phyloP scores from a whole-genome alignment of 2,797 vertebrate genomes.

The Melanotaenia boesemani region DNA sequence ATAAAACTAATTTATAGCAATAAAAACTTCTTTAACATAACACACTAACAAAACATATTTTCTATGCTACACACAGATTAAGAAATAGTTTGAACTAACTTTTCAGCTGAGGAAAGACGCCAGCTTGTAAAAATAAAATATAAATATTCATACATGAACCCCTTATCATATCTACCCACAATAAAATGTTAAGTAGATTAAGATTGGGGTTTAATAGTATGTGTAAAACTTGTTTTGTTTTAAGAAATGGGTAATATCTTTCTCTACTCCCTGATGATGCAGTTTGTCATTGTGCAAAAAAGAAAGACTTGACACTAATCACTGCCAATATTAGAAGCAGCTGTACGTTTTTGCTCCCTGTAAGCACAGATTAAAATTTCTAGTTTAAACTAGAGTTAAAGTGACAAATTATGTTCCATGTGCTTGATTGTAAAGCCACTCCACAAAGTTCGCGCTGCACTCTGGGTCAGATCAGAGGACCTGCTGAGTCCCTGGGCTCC shows the following conservation, averaged over 20 bases:
- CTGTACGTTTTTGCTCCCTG: neutral
- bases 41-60: neutral
- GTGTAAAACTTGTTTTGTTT: neutral
- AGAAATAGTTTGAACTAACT: neutral
- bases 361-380: neutral
- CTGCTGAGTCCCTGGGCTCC: slow-evolving; percentile 60
- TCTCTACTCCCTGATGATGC: too few species aligned
- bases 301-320: neutral
- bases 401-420: neutral
- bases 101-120: neutral
- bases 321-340: neutral
- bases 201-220: neutral
- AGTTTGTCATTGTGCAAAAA: neutral
- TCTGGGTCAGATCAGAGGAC: slow-evolving; percentile 61
- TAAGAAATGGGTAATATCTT: neutral
- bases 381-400: neutral
- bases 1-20: slow-evolving; percentile 4
- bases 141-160: neutral
- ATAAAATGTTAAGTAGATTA: neutral
- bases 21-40: neutral
- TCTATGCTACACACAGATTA: neutral
- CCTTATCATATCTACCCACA: neutral
- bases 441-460: slow-evolving; percentile 31
- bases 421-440: slow-evolving; percentile 22
- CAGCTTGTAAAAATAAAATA: neutral